Evolutionary conservation across 2,888 invertebrate species (phyloP).

Genomic region (Perdita meconis): DNA sequence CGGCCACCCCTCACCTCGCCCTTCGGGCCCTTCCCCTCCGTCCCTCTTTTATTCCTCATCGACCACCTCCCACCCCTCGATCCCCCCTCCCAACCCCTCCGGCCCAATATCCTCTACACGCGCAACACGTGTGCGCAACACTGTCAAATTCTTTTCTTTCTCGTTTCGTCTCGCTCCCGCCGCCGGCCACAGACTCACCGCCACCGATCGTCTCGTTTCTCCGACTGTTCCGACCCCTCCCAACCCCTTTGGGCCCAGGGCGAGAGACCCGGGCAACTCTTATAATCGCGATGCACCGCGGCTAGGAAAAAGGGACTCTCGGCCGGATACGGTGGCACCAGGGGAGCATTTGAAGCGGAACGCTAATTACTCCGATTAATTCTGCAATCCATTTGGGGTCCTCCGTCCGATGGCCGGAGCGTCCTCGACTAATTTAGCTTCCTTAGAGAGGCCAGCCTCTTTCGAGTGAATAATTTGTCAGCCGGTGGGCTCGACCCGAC

Average conservation of each 20-base stretch:
- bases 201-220: conserved; percentile 3
- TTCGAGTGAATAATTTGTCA: conserved; percentile 61
- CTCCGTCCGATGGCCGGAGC: conserved; percentile 42
- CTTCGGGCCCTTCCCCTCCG: conserved; percentile 5
- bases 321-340: conserved; percentile 39
- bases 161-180: no score
- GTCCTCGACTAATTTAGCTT: conserved; percentile 57
- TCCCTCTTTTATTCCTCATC: conserved; percentile 1
- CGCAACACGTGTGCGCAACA: conserved; percentile 18
- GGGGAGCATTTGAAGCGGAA: conserved; percentile 52
- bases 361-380: conserved; percentile 64
- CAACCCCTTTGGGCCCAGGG: conserved; percentile 3
- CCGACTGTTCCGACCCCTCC: conserved; percentile 18
- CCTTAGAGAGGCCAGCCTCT: conserved; percentile 47
- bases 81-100: background rate
- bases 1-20: conserved; percentile 26
- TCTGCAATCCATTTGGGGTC: conserved; percentile 55
- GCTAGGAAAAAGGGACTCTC: conserved; percentile 44
- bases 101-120: no score
- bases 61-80: conserved; percentile 3
- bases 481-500: conserved; percentile 36
- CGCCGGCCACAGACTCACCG: no score
- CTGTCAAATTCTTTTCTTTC: conserved; percentile 8
- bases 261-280: conserved; percentile 19
- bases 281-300: conserved; percentile 56